Base-by-base conservation (phyloP, 2,888 invertebrate genomes). In the Epiperipatus broadwayi region DNA sequence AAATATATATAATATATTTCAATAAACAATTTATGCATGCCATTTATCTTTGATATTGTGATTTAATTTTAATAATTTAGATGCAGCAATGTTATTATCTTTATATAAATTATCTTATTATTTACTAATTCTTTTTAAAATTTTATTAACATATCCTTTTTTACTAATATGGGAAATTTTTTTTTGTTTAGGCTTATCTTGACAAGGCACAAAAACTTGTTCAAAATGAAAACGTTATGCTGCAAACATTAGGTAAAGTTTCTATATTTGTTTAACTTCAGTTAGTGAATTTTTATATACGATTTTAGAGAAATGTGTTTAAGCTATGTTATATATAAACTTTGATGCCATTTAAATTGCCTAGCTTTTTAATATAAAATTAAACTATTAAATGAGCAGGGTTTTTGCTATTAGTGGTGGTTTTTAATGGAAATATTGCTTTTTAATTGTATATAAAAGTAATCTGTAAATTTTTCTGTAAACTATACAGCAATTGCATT, bases 191-290 rank as follows among this genome's bases (percentile, higher is more conserved):
- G 71, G 61, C 60, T 48, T 75, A 73, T 55, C 58, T 68, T 48
- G 70, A 72, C 43, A 76, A 79, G 65, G 80, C 84, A 44, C 83
- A 87, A 61, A 85, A 91, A 64, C 68, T 95, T 52, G 89, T 93
- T 39, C 79, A 80, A 64, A 85, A 91, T 65, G 95, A 97, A 67
- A 95, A 89, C 63, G 79, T 91, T 43, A 68, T 95, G 43, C 73
- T 95, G 45, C 91, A 93, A 69, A 95, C 93, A 10, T 69, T 95
- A 58, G 93, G 64, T 64, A 45, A 45, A 54, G n/a, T n/a, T n/a
- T n/a, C n/a, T n/a, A n/a, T n/a, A n/a, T n/a, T n/a, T n/a, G n/a
- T n/a, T n/a, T n/a, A n/a, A n/a, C n/a, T 46, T 10, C 16, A 8
- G 12, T 10, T 10, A 21, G 10, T 31, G 14, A 27, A 31, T 4